Evolutionary conservation across 2,888 invertebrate genomes (phyloP).

Genomic region (Lasioglossum marginatum): DNA sequence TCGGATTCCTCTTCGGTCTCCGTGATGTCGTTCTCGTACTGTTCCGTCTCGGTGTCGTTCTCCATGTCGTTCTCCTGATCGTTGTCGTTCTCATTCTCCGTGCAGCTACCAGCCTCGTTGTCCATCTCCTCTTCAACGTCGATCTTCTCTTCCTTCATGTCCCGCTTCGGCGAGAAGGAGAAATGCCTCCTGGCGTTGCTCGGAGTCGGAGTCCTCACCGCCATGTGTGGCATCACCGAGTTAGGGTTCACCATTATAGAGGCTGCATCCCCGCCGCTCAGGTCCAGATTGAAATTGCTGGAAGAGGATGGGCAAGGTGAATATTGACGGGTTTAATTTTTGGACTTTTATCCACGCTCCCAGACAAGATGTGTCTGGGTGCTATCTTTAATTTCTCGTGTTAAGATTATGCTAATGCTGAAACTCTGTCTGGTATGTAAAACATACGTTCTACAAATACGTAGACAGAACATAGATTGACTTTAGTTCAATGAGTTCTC

Average conservation of each 20-base stretch:
- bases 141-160: constrained; percentile 75
- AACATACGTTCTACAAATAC: too few species aligned
- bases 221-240: constrained; percentile 93
- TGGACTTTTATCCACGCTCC: too few species aligned
- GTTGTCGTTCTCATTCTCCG: constrained; percentile 73
- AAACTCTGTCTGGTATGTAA: too few species aligned
- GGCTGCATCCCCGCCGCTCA: constrained; percentile 90
- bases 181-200: constrained; percentile 73
- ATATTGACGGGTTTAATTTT: neutral
- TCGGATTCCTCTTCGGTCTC: constrained; percentile 85
- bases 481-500: too few species aligned
- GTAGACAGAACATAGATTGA: too few species aligned
- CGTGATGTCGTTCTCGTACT: constrained; percentile 82
- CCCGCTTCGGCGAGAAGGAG: constrained; percentile 72
- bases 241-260: constrained; percentile 96
- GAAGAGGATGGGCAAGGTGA: constrained; percentile 13
- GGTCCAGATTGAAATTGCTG: constrained; percentile 88
- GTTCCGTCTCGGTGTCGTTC: constrained; percentile 74
- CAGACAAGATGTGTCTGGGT: too few species aligned
- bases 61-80: constrained; percentile 71
- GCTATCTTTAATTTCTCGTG: too few species aligned
- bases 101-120: constrained; percentile 76
- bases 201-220: constrained; percentile 69
- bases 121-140: constrained; percentile 76
- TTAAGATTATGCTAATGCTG: too few species aligned